Conservation (phyloP, 1,140 invertebrate species). For the Zaprionus gabonicus region DNA sequence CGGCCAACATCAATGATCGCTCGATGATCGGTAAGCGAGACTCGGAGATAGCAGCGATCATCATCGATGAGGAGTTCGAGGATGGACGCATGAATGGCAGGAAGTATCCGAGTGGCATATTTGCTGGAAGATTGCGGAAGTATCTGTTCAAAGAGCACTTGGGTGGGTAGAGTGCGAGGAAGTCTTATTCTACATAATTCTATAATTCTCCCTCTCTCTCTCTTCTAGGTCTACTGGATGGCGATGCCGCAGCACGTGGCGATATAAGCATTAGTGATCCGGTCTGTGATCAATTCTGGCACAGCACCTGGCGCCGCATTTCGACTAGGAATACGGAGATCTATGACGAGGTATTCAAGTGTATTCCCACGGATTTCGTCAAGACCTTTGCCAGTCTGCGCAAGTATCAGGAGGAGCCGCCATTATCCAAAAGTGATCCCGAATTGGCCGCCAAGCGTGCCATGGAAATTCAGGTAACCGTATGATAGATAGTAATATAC, state of each 20-base stretch:
- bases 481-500: neutral
- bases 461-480: slow-evolving; percentile 88
- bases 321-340: slow-evolving; percentile 93
- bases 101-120: slow-evolving; percentile 92
- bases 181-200: neutral
- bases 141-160: slow-evolving; percentile 96
- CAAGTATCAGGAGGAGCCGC: slow-evolving; percentile 88
- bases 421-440: slow-evolving; percentile 89
- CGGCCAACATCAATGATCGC: slow-evolving; percentile 98
- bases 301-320: slow-evolving; percentile 91
- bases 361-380: slow-evolving; percentile 92
- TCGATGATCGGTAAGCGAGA: slow-evolving; percentile 96
- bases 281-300: slow-evolving; percentile 91
- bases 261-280: slow-evolving; percentile 90
- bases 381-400: slow-evolving; percentile 90
- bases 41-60: slow-evolving; percentile 96
- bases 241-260: slow-evolving; percentile 82
- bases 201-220: neutral
- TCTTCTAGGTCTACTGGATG: slow-evolving; percentile 84
- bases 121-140: slow-evolving; percentile 93
- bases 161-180: slow-evolving; percentile 81
- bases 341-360: slow-evolving; percentile 95
- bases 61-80: slow-evolving; percentile 92
- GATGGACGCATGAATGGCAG: slow-evolving; percentile 92
- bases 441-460: slow-evolving; percentile 89